A percentile compares a stretch with the other conserved stretches of the same genome.
Conservation (phyloP, 2,888 invertebrate species). For the Adelphocoris suturalis region DNA sequence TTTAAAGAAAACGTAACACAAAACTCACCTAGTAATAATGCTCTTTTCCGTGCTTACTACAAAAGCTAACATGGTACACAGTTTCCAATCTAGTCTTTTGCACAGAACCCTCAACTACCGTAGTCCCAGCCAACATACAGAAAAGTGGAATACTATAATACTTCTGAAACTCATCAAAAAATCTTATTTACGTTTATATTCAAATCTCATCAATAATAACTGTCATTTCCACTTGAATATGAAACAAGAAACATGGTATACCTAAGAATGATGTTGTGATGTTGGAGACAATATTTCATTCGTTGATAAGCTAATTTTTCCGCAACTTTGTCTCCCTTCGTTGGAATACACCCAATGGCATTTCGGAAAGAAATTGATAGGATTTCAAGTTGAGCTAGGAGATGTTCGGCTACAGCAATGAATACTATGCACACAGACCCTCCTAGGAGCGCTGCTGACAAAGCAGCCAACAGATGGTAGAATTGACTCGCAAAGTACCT, state of each 20-base stretch:
- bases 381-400: slow-evolving; percentile 53
- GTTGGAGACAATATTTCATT: slow-evolving; percentile 17
- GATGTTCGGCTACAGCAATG: slow-evolving; percentile 59
- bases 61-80: slow-evolving; percentile 59
- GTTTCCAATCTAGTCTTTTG: too few species aligned
- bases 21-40: too few species aligned
- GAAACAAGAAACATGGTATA: neutral
- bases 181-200: neutral
- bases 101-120: too few species aligned
- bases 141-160: slow-evolving; percentile 48
- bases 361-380: slow-evolving; percentile 7
- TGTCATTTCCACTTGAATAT: neutral
- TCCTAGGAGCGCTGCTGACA: slow-evolving; percentile 50
- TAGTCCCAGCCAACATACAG: slow-evolving; percentile 34
- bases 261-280: slow-evolving; percentile 43
- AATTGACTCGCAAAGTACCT: slow-evolving; percentile 48
- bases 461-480: slow-evolving; percentile 54
- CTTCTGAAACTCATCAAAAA: slow-evolving; percentile 51
- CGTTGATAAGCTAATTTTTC: neutral
- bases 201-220: neutral
- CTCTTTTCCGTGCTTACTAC: too few species aligned
- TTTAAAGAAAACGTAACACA: too few species aligned
- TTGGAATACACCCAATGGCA: neutral
- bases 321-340: neutral
- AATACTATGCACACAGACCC: slow-evolving; percentile 52